Evolutionary conservation across 2,797 vertebrate species (phyloP).

Genomic region (Pseudotriccus pelzelni): DNA sequence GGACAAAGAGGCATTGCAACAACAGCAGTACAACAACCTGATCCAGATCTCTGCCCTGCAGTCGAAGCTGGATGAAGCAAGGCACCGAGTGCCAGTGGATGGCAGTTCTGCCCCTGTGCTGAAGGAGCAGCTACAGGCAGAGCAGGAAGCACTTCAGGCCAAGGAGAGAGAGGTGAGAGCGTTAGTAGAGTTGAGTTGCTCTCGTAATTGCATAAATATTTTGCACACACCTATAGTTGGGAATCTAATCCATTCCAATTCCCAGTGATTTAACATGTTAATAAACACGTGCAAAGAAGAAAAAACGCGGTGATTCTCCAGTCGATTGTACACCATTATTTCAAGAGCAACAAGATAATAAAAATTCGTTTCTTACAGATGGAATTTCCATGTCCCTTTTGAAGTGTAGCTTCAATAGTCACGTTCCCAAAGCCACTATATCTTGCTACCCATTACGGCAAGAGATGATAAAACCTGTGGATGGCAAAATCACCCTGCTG

Average conservation of each 20-base stretch:
- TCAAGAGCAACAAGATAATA: background rate
- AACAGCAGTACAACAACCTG: constrained; percentile 85
- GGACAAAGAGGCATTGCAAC: constrained; percentile 89
- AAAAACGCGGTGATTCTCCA: background rate
- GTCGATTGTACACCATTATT: background rate
- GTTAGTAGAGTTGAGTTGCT: background rate
- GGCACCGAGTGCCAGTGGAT: constrained; percentile 76
- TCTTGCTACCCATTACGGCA: background rate
- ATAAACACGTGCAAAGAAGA: background rate
- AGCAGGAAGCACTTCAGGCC: constrained; percentile 75
- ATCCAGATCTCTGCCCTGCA: constrained; percentile 88
- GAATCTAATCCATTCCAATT: background rate
- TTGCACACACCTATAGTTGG: background rate
- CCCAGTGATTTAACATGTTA: background rate
- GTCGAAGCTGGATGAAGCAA: constrained; percentile 84
- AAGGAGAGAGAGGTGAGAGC: constrained; percentile 83
- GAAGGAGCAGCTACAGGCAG: constrained; percentile 77
- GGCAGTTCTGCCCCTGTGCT: constrained; percentile 64
- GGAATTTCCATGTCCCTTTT: background rate
- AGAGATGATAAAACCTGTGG: background rate
- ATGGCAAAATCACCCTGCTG: background rate
- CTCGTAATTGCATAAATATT: background rate
- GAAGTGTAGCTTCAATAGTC: background rate
- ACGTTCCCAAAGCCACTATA: background rate
- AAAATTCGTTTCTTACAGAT: background rate